These are phyloP conservation scores for Heterocephalus glaber DNA, from an alignment of 2,113 vertebrate genomes.

Conservation along the genomic window DNA sequence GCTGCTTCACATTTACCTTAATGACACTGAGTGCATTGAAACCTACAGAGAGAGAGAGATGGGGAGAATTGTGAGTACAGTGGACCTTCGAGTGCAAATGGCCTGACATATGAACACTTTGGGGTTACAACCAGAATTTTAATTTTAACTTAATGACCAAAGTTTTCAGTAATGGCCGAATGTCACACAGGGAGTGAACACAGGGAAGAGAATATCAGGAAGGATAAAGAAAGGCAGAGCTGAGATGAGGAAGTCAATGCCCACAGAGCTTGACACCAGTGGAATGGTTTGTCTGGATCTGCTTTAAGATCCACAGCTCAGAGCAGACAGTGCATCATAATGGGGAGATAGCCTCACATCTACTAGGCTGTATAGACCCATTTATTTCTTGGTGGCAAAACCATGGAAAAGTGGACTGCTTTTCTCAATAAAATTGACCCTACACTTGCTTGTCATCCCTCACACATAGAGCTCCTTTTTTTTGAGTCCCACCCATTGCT, in stretches of 20 bases:
- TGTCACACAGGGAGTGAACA: accelerated
- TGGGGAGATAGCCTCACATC: accelerated
- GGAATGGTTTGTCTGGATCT: neutral
- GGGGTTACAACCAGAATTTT: no score
- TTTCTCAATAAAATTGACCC: neutral
- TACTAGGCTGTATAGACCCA: neutral
- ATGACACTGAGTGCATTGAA: conserved; percentile 51
- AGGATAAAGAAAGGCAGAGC: neutral
- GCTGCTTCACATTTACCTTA: conserved; percentile 77
- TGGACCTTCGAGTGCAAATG: no score
- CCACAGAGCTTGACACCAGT: accelerated
- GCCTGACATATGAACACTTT: no score
- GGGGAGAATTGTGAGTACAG: no score
- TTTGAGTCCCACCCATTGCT: neutral
- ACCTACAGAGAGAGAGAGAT: conserved; percentile 65
- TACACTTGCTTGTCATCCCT: neutral
- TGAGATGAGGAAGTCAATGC: no score
- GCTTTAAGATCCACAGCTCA: neutral
- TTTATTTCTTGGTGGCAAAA: neutral
- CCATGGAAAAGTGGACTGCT: neutral
- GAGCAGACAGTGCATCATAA: no score
- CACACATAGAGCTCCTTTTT: neutral
- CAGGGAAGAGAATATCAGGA: no score
- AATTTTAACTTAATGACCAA: no score
- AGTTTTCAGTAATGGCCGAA: no score